Percentiles rank a stretch among this genome's conserved stretches.
phyloP scores from a whole-genome alignment of 2,797 vertebrate genomes.

The Pampus argenteus region DNA sequence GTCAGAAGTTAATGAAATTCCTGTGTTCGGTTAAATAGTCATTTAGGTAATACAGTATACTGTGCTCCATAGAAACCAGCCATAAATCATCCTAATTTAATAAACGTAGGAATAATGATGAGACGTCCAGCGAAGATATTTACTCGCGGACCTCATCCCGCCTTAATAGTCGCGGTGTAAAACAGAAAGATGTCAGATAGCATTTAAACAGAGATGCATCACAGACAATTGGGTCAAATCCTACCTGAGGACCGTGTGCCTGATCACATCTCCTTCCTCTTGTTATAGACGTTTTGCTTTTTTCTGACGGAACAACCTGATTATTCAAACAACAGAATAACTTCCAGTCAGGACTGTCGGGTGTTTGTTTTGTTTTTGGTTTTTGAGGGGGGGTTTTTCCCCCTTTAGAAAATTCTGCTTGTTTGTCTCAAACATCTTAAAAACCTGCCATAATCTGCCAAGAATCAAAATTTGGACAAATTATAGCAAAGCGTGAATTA shows the following conservation, averaged over 20 bases:
- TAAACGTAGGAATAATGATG: conserved; percentile 87
- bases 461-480: conserved; percentile 67
- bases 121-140: conserved; percentile 81
- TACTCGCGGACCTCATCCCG: conserved; percentile 80
- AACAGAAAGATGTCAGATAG: conserved; percentile 81
- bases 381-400: no score
- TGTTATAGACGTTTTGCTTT: conserved; percentile 9
- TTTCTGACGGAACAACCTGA: neutral
- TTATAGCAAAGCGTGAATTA: conserved; percentile 52
- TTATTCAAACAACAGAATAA: conserved; percentile 29
- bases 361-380: neutral
- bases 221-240: conserved; percentile 72
- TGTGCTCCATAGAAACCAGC: conserved; percentile 69
- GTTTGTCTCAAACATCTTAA: conserved; percentile 22
- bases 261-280: conserved; percentile 34
- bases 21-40: conserved; percentile 86
- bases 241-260: conserved; percentile 61
- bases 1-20: conserved; percentile 89
- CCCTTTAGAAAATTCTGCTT: conserved; percentile 14
- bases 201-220: conserved; percentile 80
- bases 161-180: conserved; percentile 80
- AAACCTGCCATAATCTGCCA: conserved; percentile 39
- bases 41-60: conserved; percentile 86
- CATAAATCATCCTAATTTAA: conserved; percentile 90
- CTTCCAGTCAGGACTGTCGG: neutral